Base-by-base conservation (phyloP, 1,140 invertebrate species). In the Leptonema lineaticorne region DNA sequence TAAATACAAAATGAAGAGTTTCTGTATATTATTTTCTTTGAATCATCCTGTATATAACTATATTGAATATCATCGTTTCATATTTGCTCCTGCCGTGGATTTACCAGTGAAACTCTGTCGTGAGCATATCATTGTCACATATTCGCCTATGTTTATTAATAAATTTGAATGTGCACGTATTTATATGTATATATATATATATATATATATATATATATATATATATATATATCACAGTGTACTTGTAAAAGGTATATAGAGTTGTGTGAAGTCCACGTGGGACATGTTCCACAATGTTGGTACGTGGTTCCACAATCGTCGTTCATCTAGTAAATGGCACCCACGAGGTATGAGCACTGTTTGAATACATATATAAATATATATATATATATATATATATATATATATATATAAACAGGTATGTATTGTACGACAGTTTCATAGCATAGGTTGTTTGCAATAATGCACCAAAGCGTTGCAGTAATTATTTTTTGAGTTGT, bases 311-410 rank as follows among this genome's bases (percentile, higher is more conserved):
- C 63, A 60, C 57, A 67, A 66, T 67, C 63, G 48, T 56, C 63
- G 50, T 63, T 67, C 69, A 70, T 70, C 69, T 70, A 20, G 56
- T 27, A 66, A 70, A 70, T 67, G 69, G 69, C 63, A 63, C 69
- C 69, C 69, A 26, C 27, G 69, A 66, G 69, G 37, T 20, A 4
- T 9, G 37, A 3, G 37, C 9, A 41, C 37, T 41, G 37, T 26
- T 53, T 26, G 48, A 26, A 18, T 20, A 26, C 48, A 53, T 20
- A 26, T 18, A n/a, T n/a, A n/a, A n/a, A n/a, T n/a, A n/a, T n/a
- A n/a, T n/a, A n/a, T n/a, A n/a, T n/a, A 37, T 7, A n/a, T 7
- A 37, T 37, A 8, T 7, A n/a, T 37, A 37, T 37, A 37, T 37
- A n/a, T 37, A 37, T 37, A n/a, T 37, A 37, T 37, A 37, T 37